Base-by-base conservation (phyloP, 2,113 vertebrate genomes). In the Ammodytes dubius region DNA sequence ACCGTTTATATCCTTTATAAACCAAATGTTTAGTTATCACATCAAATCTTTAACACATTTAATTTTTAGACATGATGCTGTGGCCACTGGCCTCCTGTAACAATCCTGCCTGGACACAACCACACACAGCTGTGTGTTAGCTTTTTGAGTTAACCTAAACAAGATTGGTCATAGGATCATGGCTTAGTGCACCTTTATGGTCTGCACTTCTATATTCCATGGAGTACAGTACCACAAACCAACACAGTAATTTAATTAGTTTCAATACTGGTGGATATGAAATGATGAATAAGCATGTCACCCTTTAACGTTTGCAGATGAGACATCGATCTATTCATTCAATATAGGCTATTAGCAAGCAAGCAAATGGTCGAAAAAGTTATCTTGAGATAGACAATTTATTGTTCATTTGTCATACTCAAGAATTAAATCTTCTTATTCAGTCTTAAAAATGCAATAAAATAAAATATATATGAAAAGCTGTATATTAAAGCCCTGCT, bases 121-220 rank as follows among this genome's bases (percentile, higher is more conserved):
- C 35, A 9, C 47, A 49, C 2, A 1, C 35, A 3, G 12, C 8
- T 64, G 56, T 65, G 40, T 68, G 69, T 4, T 15, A 7, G 15
- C 15, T 56, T 71, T 66, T 52, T 56, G 19, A 59, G 58, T 56
- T 37, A 9, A 56, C 56, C 59, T 37, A 15, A 69, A 27, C 27
- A 47, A 88, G 78, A 43, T 66, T 68, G 75, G 72, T 83, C 87
- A 82, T 7, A 6, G 39, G 66, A 74, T 82, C 70, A 35, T 11
- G 61, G 59, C 49, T 64, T 73, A 37, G 68, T 52, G 63, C 75
- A 45, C 63, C 56, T 65, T 84, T 50, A 69, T 47, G 46, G 59
- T 74, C 59, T 67, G 58, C 69, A 60, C 45, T 27, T 60, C 17
- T 35, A 11, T 50, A 72, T 82, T 52, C 57, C 46, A 67, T 11